These are phyloP conservation scores for Onychostoma macrolepis DNA, from an alignment of 2,113 vertebrate species.

Conservation along the genomic window DNA sequence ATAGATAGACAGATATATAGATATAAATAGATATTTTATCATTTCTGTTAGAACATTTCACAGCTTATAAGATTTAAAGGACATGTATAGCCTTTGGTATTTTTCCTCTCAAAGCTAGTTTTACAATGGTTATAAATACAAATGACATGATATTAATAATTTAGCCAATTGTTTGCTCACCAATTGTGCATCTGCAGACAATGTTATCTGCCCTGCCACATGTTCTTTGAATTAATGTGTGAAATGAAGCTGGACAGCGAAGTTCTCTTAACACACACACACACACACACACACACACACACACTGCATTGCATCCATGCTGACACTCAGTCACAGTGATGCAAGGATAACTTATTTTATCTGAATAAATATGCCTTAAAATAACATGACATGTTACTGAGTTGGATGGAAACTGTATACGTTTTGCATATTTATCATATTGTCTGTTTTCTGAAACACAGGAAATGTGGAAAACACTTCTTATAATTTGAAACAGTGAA, in stretches of 20 bases:
- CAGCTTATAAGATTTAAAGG: neutral
- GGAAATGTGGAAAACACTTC: neutral
- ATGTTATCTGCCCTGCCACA: neutral
- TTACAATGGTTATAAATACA: no score
- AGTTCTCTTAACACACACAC: neutral
- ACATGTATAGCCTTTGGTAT: neutral
- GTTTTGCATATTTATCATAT: no score
- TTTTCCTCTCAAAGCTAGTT: neutral
- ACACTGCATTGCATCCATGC: neutral
- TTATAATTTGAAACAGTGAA: neutral
- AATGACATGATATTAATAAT: neutral
- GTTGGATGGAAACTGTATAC: neutral
- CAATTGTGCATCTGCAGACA: neutral
- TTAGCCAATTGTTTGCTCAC: neutral
- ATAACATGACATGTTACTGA: neutral
- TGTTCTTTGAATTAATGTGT: conserved; percentile 14
- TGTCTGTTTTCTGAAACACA: neutral
- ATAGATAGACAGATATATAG: no score
- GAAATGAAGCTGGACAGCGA: conserved; percentile 13
- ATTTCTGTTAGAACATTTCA: neutral
- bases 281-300: conserved; percentile 14
- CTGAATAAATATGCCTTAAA: neutral
- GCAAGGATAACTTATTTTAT: neutral
- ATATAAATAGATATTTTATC: neutral
- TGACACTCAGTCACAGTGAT: neutral